Evolutionary conservation across 2,888 invertebrate genomes (phyloP), one percentile per base, ranked within the genome.

Genomic region (Cataglyphis albicans): DNA sequence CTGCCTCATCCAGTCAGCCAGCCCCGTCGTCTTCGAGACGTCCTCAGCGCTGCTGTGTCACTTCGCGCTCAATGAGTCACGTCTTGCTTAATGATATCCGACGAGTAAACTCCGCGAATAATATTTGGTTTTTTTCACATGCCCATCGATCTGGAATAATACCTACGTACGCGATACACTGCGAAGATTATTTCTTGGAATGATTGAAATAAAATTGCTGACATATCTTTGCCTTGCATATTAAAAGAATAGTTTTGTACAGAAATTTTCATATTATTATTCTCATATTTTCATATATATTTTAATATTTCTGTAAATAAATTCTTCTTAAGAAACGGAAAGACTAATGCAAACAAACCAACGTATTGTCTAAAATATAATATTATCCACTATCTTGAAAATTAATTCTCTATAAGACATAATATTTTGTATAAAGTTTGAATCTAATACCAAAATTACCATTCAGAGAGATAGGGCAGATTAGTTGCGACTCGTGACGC

Each of bases 1-100:
- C 89, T 87, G 86, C 86, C 86, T 90, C 90, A 90, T 90, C 84
- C 86, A 89, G 85, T 32, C 48, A 52, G 52, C 89, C 85, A 86
- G 85, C 48, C 83, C 83, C 55, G 76, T 87, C 88, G 88, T 90
- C 90, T 88, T 89, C 85, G 76, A 87, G 82, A 83, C 63, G 72
- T 82, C 85, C 83, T 63, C 67, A 74, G 81, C 86, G 61, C 59
- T 72, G 88, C 81, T 81, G 59, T 82, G 84, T 86, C 87, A 78
- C 78, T 86, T 83, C 38, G 55, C 61, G 84, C 68, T 70, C 81
- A 86, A 86, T 81, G 74, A 84, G 70, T 85, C 84, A 59, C 81
- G n/a, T n/a, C 78, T 82, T 82, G 75, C 83, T 84, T 89, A 89
- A 87, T 87, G 83, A 83, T 68, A 73, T 82, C 52, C 63, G 52